phyloP scores from a whole-genome alignment of 2,113 vertebrate genomes.

The Tapirus terrestris region DNA sequence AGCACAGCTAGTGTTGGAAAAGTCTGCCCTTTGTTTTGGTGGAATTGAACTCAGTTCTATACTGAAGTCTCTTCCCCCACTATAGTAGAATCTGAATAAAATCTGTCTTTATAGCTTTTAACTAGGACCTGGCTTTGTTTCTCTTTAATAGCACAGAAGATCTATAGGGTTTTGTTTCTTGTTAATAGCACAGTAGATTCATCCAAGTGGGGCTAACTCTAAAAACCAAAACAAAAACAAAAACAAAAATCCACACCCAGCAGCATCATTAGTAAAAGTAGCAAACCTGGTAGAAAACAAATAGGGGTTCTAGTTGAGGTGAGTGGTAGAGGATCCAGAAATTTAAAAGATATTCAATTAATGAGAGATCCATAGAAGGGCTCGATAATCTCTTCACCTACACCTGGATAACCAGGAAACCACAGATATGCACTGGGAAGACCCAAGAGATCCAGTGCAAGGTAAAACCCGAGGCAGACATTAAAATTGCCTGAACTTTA shows the following conservation, averaged over 20 bases:
- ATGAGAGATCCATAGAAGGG: background rate
- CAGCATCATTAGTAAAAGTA: background rate
- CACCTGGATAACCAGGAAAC: background rate
- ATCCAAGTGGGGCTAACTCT: background rate
- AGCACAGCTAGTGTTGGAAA: background rate
- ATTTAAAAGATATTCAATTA: background rate
- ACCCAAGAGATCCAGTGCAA: background rate
- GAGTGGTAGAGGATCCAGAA: background rate
- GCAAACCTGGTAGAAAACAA: background rate
- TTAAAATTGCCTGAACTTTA: background rate
- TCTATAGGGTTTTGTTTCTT: background rate
- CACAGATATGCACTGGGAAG: background rate
- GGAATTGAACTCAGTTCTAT: background rate
- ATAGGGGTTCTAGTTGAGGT: background rate
- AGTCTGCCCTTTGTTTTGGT: background rate
- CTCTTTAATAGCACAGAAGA: background rate
- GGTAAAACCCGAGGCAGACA: background rate
- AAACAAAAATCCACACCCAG: background rate
- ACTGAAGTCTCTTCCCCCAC: background rate
- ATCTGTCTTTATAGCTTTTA: background rate
- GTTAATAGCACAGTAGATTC: background rate
- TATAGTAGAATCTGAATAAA: background rate
- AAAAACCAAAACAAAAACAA: background rate
- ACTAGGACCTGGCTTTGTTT: background rate
- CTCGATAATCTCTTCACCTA: background rate